Evolutionary conservation across 2,113 vertebrate genomes (phyloP).

Genomic region (Hippocampus zosterae): DNA sequence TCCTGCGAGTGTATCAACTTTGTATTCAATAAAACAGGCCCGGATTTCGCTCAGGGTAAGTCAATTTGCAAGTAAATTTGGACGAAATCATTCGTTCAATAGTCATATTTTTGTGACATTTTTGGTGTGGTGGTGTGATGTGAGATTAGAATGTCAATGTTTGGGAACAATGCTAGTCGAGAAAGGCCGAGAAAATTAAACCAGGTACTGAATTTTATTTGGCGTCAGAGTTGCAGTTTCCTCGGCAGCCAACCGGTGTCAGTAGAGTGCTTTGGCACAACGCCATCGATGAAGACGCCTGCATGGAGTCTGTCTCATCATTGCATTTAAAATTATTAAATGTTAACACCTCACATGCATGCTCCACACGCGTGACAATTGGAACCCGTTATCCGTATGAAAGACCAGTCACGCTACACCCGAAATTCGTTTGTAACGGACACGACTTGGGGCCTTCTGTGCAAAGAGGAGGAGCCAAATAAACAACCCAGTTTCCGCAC

Average conservation of each 20-base stretch:
- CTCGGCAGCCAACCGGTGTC: slow-evolving; percentile 52
- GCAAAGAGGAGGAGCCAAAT: slow-evolving; percentile 45
- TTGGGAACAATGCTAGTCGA: too few relatives aligned
- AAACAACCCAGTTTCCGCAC: slow-evolving; percentile 55
- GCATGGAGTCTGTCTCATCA: too few relatives aligned
- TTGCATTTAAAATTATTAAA: neutral
- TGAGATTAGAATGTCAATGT: too few relatives aligned
- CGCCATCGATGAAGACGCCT: slow-evolving; percentile 21
- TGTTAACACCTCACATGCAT: neutral
- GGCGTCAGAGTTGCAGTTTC: slow-evolving; percentile 47
- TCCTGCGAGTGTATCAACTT: too few relatives aligned
- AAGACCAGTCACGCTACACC: neutral
- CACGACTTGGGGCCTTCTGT: slow-evolving; percentile 8
- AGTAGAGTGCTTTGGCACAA: slow-evolving; percentile 54
- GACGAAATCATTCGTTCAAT: too few relatives aligned
- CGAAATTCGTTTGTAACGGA: neutral
- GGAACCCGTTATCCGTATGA: neutral
- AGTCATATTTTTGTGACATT: too few relatives aligned
- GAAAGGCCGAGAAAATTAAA: neutral
- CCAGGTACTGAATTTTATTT: neutral
- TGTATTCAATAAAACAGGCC: too few relatives aligned
- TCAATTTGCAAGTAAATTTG: too few relatives aligned
- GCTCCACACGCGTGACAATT: neutral
- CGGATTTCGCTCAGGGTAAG: too few relatives aligned
- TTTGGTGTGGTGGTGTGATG: too few relatives aligned